Evolutionary conservation across 2,113 vertebrate genomes (phyloP), one percentile per base, ranked within the genome.

Genomic region (Seriola dumerili): DNA sequence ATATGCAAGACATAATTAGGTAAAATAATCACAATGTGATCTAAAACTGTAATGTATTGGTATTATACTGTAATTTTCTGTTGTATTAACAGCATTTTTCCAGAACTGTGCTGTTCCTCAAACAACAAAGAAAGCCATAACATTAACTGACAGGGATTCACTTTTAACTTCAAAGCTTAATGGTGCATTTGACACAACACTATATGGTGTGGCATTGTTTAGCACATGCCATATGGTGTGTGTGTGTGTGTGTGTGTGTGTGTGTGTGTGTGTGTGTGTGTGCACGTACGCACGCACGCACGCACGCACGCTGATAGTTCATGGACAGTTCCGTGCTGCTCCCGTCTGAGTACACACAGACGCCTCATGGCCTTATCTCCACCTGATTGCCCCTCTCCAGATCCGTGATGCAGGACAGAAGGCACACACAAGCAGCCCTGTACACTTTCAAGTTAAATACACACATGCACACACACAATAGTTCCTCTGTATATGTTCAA

Each of bases 301-400:
- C 36, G 40, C 40, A 11, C 8, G 40, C 8, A 8, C 38, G 50
- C 58, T 80, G 78, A 77, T 74, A 81, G 59, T 88, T 86, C 88
- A 69, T 58, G 67, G 77, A 86, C 85, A 94, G 94, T 91, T 94
- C 94, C 91, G 91, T 93, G 93, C 91, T 94, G 93, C 93, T 95
- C 94, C 95, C 83, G 85, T 89, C 91, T 94, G 81, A 90, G 92
- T 94, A 94, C 94, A 95, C 93, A 95, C 64, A 79, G 72, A 65
- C 75, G 8, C 63, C 64, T 83, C 67, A 23, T 34, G 34, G 83
- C 73, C 92, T 95, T 95, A 95, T 94, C 95, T 90, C 58, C 21
- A 59, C 83, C 85, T 87, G 88, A 94, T 93, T 94, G 83, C 83
- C 55, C 76, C 69, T 70, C 63, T 85, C 79, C 29, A 87, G 90